Conservation (phyloP, 2,797 vertebrate species). For the Hydrocynus forskahlii region DNA sequence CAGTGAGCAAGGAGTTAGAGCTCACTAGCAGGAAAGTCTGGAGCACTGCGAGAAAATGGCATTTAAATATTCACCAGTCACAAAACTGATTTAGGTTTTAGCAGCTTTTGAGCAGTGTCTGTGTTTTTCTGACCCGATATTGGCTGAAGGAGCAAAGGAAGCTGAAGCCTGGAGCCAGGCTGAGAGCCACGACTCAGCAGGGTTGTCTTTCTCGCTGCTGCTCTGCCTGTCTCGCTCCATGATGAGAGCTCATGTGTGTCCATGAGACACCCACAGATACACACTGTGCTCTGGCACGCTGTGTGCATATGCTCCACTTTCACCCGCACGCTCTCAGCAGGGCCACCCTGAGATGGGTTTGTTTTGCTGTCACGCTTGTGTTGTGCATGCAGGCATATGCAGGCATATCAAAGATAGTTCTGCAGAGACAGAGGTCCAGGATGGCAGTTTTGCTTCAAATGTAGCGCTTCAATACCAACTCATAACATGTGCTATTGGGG, state of each 20-base stretch:
- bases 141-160: conserved; percentile 19
- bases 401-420: not conserved
- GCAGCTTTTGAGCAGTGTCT: not conserved
- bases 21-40: not conserved
- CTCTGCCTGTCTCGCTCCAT: conserved; percentile 1
- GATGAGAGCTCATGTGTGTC: not conserved
- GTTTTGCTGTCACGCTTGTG: conserved; percentile 17
- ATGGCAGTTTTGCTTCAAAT: not conserved
- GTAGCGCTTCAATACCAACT: not conserved
- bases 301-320: not conserved
- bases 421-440: not conserved
- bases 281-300: not conserved
- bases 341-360: not conserved
- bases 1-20: not conserved
- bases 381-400: not conserved
- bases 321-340: not conserved
- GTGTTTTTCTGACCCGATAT: not conserved
- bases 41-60: not conserved
- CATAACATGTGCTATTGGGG: not conserved
- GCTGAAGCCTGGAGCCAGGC: conserved; percentile 1
- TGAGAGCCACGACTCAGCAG: conserved; percentile 6
- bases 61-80: not conserved
- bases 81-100: not conserved
- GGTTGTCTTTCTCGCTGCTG: not conserved
- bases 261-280: not conserved